These are phyloP conservation scores for Periophthalmodon schlosseri DNA, from an alignment of 2,113 vertebrate genomes.

Conservation along the genomic window DNA sequence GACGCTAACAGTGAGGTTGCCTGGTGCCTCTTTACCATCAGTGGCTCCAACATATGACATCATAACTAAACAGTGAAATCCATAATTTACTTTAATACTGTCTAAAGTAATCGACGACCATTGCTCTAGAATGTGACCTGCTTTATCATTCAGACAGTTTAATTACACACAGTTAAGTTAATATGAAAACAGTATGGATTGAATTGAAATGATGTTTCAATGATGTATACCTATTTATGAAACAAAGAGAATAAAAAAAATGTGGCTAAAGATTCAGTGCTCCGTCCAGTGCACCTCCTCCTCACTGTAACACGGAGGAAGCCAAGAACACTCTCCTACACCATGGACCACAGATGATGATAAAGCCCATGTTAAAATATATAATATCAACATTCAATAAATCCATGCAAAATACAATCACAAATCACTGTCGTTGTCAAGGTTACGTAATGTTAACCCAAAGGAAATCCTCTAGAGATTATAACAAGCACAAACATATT, in stretches of 20 bases:
- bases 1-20: too few relatives aligned
- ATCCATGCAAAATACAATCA: slow-evolving; percentile 41
- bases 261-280: not conserved
- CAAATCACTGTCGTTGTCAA: slow-evolving; percentile 18
- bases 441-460: slow-evolving; percentile 25
- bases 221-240: not conserved
- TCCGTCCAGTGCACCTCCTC: not conserved
- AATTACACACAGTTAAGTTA: too few relatives aligned
- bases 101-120: too few relatives aligned
- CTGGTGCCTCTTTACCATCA: too few relatives aligned
- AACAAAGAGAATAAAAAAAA: not conserved
- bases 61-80: too few relatives aligned
- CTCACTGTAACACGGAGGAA: not conserved
- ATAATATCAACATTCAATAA: not conserved
- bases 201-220: too few relatives aligned
- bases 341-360: not conserved
- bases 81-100: too few relatives aligned
- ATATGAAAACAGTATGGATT: not conserved
- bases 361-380: not conserved
- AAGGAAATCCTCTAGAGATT: slow-evolving; percentile 1
- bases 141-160: too few relatives aligned
- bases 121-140: too few relatives aligned
- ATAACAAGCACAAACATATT: not conserved
- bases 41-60: too few relatives aligned
- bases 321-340: not conserved